A percentile compares a stretch with the other conserved stretches of the same genome.
Evolutionary conservation across 2,888 invertebrate genomes (phyloP).

Genomic region (Phytoseiulus persimilis): DNA sequence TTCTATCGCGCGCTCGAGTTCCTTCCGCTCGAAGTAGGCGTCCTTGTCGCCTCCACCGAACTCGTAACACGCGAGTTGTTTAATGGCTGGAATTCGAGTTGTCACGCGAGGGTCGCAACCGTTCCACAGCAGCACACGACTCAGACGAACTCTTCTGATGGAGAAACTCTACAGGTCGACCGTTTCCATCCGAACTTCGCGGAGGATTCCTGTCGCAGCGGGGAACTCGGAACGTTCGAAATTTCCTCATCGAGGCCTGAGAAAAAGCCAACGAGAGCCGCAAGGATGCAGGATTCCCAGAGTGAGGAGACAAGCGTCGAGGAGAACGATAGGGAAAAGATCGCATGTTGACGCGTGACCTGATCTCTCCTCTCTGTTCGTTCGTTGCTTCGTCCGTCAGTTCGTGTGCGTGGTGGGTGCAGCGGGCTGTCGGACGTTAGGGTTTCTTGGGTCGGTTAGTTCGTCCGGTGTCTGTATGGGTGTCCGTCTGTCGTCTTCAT

Average conservation of each 20-base stretch:
- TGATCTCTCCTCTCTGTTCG: not conserved
- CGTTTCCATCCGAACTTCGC: too few species aligned
- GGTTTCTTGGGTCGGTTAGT: not conserved
- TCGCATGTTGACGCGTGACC: not conserved
- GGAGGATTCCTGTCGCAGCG: too few species aligned
- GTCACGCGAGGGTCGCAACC: not conserved
- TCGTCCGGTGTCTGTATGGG: not conserved
- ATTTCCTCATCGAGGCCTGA: too few species aligned
- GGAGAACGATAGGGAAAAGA: too few species aligned
- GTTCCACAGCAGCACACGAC: not conserved
- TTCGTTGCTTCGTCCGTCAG: not conserved
- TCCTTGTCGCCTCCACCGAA: not conserved
- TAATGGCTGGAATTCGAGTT: not conserved
- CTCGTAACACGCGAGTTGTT: not conserved
- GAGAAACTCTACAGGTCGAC: not conserved
- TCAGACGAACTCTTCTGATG: not conserved
- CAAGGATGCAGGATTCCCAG: too few species aligned
- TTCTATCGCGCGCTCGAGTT: not conserved
- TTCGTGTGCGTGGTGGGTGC: not conserved
- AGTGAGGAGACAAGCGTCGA: too few species aligned
- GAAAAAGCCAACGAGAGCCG: too few species aligned
- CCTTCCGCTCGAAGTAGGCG: not conserved
- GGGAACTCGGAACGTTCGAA: too few species aligned
- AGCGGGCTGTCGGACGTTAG: too few species aligned
- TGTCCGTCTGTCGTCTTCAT: not conserved